Evolutionary conservation across 1,140 invertebrate genomes (phyloP).

Genomic region (Leucophenga varia): DNA sequence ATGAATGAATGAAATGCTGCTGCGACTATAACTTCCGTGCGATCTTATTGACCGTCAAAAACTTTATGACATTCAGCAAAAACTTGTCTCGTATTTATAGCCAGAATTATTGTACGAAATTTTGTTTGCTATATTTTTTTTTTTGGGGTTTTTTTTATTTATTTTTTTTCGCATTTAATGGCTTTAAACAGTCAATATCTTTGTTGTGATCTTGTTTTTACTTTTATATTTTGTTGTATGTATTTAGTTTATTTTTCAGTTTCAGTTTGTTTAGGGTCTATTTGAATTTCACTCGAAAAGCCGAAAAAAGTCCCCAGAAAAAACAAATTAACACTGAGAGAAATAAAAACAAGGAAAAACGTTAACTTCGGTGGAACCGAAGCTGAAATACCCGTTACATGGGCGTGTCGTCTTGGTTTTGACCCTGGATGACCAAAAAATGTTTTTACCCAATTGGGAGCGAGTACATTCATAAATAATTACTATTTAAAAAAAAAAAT

Average conservation of each 20-base stretch:
- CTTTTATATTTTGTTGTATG: too few species aligned
- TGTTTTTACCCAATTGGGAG: too few species aligned
- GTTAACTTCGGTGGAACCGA: too few species aligned
- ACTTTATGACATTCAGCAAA: slow-evolving; percentile 18
- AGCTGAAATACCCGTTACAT: too few species aligned
- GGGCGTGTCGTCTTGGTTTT: too few species aligned
- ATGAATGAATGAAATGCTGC: not conserved
- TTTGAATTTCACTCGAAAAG: not conserved
- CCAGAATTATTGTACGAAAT: slow-evolving; percentile 5
- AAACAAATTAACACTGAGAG: too few species aligned
- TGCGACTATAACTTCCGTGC: slow-evolving; percentile 4
- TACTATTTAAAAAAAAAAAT: too few species aligned
- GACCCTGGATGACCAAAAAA: too few species aligned
- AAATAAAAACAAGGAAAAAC: too few species aligned
- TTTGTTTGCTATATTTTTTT: slow-evolving; percentile 21
- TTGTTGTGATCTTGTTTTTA: not conserved
- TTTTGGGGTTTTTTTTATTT: slow-evolving; percentile 11
- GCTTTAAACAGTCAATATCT: not conserved
- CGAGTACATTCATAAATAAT: too few species aligned
- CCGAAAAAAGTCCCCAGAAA: not conserved
- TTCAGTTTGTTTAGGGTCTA: not conserved
- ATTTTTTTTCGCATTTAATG: slow-evolving; percentile 1
- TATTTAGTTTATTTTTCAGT: too few species aligned
- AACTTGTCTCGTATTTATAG: slow-evolving; percentile 30
- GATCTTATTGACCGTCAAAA: slow-evolving; percentile 20